These are phyloP conservation scores for Bergia sp. DNA, from an alignment of 92 coral and sea anemone genomes.

Conservation along the genomic window DNA sequence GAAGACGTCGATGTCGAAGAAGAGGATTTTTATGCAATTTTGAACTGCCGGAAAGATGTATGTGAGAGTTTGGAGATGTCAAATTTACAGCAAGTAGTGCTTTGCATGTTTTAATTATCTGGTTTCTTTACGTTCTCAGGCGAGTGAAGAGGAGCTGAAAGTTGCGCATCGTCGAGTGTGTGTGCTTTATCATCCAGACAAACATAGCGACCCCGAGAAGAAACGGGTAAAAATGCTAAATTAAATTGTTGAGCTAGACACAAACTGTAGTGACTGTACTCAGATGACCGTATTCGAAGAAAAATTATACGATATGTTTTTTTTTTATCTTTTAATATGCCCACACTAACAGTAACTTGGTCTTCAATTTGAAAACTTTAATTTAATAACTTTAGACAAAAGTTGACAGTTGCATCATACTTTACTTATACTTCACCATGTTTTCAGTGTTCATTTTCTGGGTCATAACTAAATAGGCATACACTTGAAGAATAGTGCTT, in stretches of 20 bases:
- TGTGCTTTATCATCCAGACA: conserved; percentile 91
- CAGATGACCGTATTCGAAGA: neutral
- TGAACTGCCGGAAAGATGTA: conserved; percentile 93
- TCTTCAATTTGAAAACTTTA: no score
- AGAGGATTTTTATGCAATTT: conserved; percentile 86
- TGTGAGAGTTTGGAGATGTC: neutral
- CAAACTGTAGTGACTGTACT: neutral
- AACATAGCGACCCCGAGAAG: conserved; percentile 82
- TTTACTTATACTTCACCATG: no score
- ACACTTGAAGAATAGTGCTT: neutral
- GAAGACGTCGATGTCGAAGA: conserved; percentile 66
- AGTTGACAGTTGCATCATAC: no score
- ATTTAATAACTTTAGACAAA: no score
- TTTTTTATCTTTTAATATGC: no score
- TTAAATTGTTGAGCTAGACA: neutral
- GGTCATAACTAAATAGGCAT: neutral
- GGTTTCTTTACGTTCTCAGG: conserved; percentile 58
- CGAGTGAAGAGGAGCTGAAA: conserved; percentile 85
- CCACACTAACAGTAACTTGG: neutral
- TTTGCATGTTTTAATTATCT: neutral
- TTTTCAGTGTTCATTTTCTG: no score
- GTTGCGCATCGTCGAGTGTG: conserved; percentile 95
- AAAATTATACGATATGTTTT: neutral
- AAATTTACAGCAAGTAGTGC: neutral
- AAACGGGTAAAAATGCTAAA: conserved; percentile 63